Percentiles rank a stretch among this genome's conserved stretches.
phyloP scores from a whole-genome alignment of 2,113 vertebrate genomes.

The Asarcornis scutulata region DNA sequence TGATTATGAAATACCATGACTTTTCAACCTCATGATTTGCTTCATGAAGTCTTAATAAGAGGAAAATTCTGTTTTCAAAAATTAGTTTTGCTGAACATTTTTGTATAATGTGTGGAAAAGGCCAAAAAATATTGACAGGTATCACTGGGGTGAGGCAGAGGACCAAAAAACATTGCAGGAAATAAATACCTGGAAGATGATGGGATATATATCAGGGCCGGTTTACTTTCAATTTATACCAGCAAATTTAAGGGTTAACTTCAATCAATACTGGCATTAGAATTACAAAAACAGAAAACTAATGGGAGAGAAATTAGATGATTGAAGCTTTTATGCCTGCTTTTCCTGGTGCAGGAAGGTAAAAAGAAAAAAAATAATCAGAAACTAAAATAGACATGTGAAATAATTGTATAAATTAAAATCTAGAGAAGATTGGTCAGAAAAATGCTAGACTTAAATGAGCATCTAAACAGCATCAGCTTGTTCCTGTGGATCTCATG shows the following conservation, averaged over 20 bases:
- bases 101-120: background rate
- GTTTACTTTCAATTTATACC: background rate
- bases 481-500: slow-evolving; percentile 16
- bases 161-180: background rate
- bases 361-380: background rate
- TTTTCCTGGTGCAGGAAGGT: background rate
- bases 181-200: slow-evolving; percentile 1
- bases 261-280: background rate
- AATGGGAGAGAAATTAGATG: background rate
- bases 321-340: background rate
- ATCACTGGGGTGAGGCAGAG: background rate
- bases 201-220: background rate
- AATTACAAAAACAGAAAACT: background rate
- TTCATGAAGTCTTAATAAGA: background rate
- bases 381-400: slow-evolving; percentile 30
- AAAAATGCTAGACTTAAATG: slow-evolving; percentile 53
- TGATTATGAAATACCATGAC: background rate
- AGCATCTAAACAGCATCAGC: slow-evolving; percentile 65
- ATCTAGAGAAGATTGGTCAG: slow-evolving; percentile 26
- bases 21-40: background rate
- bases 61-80: background rate
- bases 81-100: background rate
- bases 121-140: background rate
- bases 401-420: slow-evolving; percentile 31
- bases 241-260: background rate